Conservation (phyloP, 1,140 invertebrate species). For the Drosophila lacertosa region DNA sequence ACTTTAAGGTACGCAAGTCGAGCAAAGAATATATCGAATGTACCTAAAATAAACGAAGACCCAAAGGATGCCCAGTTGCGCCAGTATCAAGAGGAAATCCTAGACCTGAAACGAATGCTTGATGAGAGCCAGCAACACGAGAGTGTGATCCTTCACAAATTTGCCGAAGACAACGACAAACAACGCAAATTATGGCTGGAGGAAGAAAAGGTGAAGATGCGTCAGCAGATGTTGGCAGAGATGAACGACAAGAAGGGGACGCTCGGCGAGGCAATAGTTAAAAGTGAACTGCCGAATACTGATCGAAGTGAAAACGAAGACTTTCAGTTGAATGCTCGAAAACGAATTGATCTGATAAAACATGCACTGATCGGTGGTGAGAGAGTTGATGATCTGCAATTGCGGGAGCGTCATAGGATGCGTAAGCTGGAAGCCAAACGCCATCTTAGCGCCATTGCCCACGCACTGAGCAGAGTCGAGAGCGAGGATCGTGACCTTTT, state of each 20-base stretch:
- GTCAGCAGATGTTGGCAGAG: constrained; percentile 83
- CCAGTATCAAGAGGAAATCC: constrained; percentile 95
- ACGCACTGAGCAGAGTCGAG: constrained; percentile 89
- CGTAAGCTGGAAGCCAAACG: constrained; percentile 89
- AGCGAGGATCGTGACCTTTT: constrained; percentile 87
- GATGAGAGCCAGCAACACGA: constrained; percentile 74
- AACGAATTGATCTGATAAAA: constrained; percentile 89
- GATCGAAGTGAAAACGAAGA: constrained; percentile 17
- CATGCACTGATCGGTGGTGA: constrained; percentile 92
- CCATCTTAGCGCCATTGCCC: constrained; percentile 87
- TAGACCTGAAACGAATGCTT: constrained; percentile 89
- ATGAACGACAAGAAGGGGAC: constrained; percentile 83
- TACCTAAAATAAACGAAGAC: constrained; percentile 96
- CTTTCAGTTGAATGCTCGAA: constrained; percentile 82
- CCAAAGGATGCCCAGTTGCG: constrained; percentile 95
- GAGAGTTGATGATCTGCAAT: constrained; percentile 88
- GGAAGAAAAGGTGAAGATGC: constrained; percentile 65
- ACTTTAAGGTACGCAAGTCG: constrained; percentile 95
- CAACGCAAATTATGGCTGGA: constrained; percentile 12
- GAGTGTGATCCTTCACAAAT: background rate
- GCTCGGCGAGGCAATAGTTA: constrained; percentile 24
- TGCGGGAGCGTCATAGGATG: constrained; percentile 88
- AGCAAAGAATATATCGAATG: constrained; percentile 97
- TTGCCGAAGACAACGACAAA: constrained; percentile 9
- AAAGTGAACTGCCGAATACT: constrained; percentile 22